phyloP scores from a whole-genome alignment of 2,797 vertebrate genomes.

The Pelodytes ibericus region DNA sequence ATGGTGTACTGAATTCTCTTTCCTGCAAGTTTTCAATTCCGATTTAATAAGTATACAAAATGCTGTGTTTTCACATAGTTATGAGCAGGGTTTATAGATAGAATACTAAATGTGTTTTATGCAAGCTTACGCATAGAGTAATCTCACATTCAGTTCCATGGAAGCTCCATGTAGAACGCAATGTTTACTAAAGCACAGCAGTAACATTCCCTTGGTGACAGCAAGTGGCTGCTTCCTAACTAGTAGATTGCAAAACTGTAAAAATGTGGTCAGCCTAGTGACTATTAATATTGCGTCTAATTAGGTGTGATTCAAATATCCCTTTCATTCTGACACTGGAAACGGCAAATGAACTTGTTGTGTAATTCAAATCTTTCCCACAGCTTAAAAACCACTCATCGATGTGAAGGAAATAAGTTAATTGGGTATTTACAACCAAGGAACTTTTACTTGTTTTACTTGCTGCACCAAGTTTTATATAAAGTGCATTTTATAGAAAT shows the following conservation, averaged over 20 bases:
- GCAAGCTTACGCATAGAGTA: too few species aligned
- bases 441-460: constrained; percentile 43
- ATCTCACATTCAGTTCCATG: too few species aligned
- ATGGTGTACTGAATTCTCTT: too few species aligned
- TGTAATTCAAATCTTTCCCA: constrained; percentile 63
- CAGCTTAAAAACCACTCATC: constrained; percentile 67
- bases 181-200: not conserved
- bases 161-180: not conserved
- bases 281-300: constrained; percentile 36
- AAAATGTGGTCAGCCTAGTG: constrained; percentile 34
- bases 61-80: too few species aligned
- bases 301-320: constrained; percentile 36
- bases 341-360: constrained; percentile 62
- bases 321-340: constrained; percentile 23
- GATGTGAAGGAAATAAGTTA: constrained; percentile 46
- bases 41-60: too few species aligned
- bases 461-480: not conserved
- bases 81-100: too few species aligned
- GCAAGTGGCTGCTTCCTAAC: constrained; percentile 3
- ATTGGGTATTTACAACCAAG: constrained; percentile 51
- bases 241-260: constrained; percentile 1
- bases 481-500: too few species aligned
- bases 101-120: too few species aligned
- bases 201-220: not conserved
- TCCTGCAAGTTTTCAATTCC: too few species aligned